Percentiles rank a stretch among this genome's conserved stretches.
Evolutionary conservation across 2,113 vertebrate genomes (phyloP).

Genomic region (Chamaea fasciata): DNA sequence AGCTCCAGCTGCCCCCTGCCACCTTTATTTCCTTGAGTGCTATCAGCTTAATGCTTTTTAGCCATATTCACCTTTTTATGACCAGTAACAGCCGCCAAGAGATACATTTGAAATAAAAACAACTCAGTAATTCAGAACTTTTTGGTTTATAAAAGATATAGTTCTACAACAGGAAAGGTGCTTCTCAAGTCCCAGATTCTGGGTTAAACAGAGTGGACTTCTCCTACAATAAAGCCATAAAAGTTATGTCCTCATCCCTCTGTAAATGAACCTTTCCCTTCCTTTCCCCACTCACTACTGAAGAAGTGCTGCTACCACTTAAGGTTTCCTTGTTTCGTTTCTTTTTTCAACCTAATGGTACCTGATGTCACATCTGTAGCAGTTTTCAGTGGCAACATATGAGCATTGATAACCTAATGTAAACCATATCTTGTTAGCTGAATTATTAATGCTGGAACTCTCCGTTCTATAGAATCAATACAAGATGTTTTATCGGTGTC

Average conservation of each 20-base stretch:
- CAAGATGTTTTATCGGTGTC: background rate
- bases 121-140: background rate
- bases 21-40: background rate
- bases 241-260: background rate
- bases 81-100: background rate
- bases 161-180: background rate
- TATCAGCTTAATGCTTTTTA: background rate
- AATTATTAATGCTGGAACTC: slow-evolving; percentile 27
- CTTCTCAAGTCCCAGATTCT: background rate
- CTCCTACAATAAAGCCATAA: background rate
- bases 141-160: background rate
- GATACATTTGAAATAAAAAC: background rate
- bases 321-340: background rate
- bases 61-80: background rate
- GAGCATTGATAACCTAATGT: background rate
- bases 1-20: background rate
- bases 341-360: slow-evolving; percentile 23
- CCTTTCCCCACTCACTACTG: background rate
- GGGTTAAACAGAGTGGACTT: background rate
- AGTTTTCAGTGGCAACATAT: background rate
- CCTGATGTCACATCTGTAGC: background rate
- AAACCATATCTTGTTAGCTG: background rate
- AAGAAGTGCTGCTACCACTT: background rate
- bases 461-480: slow-evolving; percentile 15
- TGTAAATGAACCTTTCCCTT: background rate